Evolutionary conservation across 2,888 invertebrate genomes (phyloP).

Genomic region (Cyclophora albipunctata): DNA sequence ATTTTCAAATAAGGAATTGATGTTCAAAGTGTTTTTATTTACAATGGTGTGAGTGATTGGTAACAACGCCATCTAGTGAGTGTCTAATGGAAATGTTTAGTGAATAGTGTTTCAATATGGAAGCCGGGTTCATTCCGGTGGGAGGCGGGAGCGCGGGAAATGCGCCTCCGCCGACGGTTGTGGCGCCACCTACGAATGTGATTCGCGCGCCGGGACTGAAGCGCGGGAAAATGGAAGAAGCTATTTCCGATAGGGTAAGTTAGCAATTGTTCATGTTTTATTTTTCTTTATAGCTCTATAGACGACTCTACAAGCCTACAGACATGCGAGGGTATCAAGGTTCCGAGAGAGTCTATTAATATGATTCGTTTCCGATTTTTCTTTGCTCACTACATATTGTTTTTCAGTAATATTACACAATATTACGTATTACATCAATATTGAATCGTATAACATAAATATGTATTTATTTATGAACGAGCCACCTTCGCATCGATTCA

Average conservation of each 20-base stretch:
- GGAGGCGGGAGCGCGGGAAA: conserved; percentile 32
- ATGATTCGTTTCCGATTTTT: no score
- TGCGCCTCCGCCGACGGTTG: conserved; percentile 40
- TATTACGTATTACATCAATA: no score
- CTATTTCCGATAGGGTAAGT: conserved; percentile 86
- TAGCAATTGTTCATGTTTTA: not conserved
- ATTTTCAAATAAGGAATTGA: conserved; percentile 11
- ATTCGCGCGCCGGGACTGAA: conserved; percentile 86
- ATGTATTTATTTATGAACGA: no score
- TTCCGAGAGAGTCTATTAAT: no score
- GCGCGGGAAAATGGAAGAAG: conserved; percentile 85
- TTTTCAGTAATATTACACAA: no score
- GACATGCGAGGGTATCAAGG: no score
- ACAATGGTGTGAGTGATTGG: conserved; percentile 13
- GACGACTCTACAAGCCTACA: no score
- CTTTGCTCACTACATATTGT: no score
- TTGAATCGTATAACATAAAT: no score
- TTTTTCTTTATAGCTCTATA: not conserved
- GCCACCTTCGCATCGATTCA: no score
- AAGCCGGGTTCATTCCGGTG: conserved; percentile 68
- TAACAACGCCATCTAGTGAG: conserved; percentile 49
- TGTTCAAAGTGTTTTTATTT: no score
- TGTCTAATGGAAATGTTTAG: conserved; percentile 37
- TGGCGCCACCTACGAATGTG: conserved; percentile 77
- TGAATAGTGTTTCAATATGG: conserved; percentile 40